Base-by-base conservation (phyloP, 2,797 vertebrate species). In the Catharus ustulatus region DNA sequence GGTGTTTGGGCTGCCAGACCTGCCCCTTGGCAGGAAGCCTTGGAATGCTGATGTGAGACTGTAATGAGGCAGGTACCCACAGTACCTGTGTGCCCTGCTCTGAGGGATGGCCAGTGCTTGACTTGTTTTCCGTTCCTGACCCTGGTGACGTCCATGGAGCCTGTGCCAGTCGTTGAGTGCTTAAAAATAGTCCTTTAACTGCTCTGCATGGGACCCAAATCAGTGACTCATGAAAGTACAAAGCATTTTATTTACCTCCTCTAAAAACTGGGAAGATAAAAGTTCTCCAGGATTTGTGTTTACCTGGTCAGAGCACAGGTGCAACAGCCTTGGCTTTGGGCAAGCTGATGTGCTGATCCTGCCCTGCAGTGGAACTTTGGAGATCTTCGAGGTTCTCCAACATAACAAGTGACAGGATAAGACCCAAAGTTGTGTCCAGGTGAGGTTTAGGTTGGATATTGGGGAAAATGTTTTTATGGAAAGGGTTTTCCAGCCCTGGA, bases 91-190 rank as follows among this genome's bases (percentile, higher is more conserved):
- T 29, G 40, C 58, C 5, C 22, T 17, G 1, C 7, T 40, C 76
- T 51, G 51, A 38, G 43, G 16, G n/a, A 6, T 40, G 32, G 45
- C 49, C 57, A 45, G 58, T 10, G 3, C 55, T 81, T 34, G 6
- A 16, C 42, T 67, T 74, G 51, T 64, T 74, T 58, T 64, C 72
- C 52, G 2, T 45, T 68, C 59, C 55, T 52, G 32, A 34, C 24
- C 29, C 24, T 40, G 3, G 2, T 69, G 49, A 30, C 0, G 0
- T 48, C 16, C 8, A 0, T 1, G 12, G 34, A 79, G 11, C 46
- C 15, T 12, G 23, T n/a, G 36, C 66, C 49, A 27, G 38, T 12
- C 0, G 0, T 34, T 57, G 43, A 34, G 23, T 64, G 43, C 20
- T 74, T 55, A 22, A 72, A 92, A 86, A 34, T 21, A 30, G 17